These are phyloP conservation scores for Embidobia sp. DNA, from an alignment of 2,888 invertebrate species.

Conservation along the genomic window DNA sequence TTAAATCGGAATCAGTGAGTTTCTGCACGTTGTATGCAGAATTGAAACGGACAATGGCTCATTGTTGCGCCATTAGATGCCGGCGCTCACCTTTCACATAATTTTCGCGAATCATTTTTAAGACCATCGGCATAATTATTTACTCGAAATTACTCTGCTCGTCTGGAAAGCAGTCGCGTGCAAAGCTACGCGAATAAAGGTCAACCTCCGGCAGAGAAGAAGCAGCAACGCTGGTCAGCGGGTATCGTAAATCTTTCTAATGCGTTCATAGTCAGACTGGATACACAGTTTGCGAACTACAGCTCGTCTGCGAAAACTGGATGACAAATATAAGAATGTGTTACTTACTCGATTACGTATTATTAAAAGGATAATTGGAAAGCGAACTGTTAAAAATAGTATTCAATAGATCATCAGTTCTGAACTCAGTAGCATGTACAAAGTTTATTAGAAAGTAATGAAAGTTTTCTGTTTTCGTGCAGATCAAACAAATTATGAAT, in stretches of 20 bases:
- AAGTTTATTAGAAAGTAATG: no score
- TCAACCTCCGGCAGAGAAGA: constrained; percentile 34
- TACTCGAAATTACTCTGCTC: constrained; percentile 25
- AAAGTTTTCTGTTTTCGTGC: no score
- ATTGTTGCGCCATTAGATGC: constrained; percentile 8
- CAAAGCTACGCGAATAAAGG: constrained; percentile 57
- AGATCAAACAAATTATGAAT: no score
- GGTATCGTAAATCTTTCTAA: constrained; percentile 68
- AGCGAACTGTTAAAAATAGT: no score
- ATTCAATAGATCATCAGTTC: no score
- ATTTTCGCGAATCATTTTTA: constrained; percentile 35
- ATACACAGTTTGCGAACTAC: constrained; percentile 68
- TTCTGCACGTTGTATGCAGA: neutral
- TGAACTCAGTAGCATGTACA: no score
- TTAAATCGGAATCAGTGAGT: constrained; percentile 20
- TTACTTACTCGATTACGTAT: no score
- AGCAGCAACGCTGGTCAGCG: constrained; percentile 53
- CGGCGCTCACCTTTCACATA: constrained; percentile 15
- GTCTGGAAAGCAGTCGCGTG: neutral
- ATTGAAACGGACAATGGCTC: constrained; percentile 20
- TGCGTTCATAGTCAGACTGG: constrained; percentile 65
- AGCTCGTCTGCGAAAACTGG: no score
- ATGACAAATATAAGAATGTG: no score
- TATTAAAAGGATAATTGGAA: no score
- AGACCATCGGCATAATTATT: constrained; percentile 25